These are phyloP conservation scores for Spilogale gracilis DNA, from an alignment of 2,113 vertebrate species.

Conservation along the genomic window DNA sequence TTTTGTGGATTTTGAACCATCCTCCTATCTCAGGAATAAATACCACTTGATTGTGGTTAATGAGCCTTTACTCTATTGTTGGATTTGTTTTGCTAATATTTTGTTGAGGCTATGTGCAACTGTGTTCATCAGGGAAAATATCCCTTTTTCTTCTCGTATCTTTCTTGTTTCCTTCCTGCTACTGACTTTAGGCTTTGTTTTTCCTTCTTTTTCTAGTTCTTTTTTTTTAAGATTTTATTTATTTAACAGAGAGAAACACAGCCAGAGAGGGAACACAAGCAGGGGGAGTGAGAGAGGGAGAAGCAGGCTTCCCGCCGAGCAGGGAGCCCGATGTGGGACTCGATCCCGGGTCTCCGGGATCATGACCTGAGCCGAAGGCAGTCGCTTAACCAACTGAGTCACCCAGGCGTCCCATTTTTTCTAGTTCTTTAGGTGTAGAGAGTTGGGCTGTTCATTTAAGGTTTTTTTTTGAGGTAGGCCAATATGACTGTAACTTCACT, in stretches of 20 bases:
- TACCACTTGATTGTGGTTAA: background rate
- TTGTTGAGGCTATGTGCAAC: background rate
- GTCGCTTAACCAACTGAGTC: too few species aligned
- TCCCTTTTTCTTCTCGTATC: background rate
- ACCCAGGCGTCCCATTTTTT: background rate
- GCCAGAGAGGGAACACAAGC: too few species aligned
- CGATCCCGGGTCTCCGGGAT: too few species aligned
- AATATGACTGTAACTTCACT: background rate
- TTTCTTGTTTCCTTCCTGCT: background rate
- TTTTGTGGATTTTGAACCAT: background rate
- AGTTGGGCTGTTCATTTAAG: background rate
- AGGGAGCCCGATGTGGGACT: too few species aligned
- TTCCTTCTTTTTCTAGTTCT: background rate
- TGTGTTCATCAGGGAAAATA: background rate
- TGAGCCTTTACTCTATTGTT: background rate
- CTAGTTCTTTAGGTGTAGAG: background rate
- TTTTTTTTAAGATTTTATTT: too few species aligned
- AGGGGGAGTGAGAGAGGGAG: too few species aligned
- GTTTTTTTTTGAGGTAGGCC: background rate
- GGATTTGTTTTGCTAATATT: background rate
- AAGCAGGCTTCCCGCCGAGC: too few species aligned
- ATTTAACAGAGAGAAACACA: too few species aligned
- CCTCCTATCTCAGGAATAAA: background rate
- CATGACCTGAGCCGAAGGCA: too few species aligned
- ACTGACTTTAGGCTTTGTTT: background rate